phyloP scores from a whole-genome alignment of 2,888 invertebrate genomes.

The Dorcus hopei region DNA sequence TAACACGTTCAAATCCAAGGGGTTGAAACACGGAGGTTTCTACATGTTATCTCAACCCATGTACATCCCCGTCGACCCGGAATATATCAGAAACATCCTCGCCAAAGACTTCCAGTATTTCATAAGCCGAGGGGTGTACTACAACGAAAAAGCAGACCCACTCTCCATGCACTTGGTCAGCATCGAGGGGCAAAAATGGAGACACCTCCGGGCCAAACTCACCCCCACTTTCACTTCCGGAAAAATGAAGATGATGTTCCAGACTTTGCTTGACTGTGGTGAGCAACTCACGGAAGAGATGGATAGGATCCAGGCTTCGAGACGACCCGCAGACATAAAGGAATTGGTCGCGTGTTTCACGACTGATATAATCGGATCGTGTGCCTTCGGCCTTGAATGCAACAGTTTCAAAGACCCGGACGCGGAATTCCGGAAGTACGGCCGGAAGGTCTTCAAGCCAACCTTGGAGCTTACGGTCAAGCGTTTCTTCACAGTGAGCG shows the following conservation, averaged over 20 bases:
- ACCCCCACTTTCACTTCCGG: constrained; percentile 24
- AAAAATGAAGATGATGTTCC: constrained; percentile 11
- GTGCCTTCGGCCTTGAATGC: constrained; percentile 8
- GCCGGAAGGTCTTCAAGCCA: background rate
- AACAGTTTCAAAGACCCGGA: constrained; percentile 22
- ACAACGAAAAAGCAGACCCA: constrained; percentile 45
- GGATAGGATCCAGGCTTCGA: background rate
- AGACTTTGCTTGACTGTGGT: background rate
- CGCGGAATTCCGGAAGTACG: background rate
- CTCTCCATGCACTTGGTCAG: constrained; percentile 57
- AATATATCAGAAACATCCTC: no score
- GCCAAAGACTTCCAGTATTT: no score
- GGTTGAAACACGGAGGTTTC: no score
- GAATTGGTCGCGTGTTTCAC: constrained; percentile 4
- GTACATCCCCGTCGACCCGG: no score
- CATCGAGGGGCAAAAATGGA: constrained; percentile 58
- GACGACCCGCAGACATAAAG: background rate
- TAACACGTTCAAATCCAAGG: no score
- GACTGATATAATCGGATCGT: constrained; percentile 7
- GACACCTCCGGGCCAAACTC: constrained; percentile 26
- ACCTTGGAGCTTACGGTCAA: background rate
- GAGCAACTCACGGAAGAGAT: background rate
- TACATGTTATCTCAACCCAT: no score
- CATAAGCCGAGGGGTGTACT: no score
- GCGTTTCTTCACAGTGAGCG: background rate